Conservation (phyloP, 2,113 vertebrate species). For the Clupea harengus region DNA sequence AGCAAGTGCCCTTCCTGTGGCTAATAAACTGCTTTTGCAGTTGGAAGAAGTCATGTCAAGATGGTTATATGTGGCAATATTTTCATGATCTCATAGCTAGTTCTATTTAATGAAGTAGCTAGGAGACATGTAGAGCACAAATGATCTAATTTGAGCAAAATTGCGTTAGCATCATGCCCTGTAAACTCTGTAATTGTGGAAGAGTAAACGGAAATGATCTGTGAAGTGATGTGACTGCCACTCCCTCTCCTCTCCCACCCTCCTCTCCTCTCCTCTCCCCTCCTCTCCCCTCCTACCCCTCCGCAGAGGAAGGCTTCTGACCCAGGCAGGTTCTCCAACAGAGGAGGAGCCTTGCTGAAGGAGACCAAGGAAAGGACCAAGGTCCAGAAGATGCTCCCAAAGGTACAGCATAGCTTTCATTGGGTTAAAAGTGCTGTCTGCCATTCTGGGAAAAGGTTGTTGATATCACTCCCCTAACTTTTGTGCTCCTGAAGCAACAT, state of each 20-base stretch:
- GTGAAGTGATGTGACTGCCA: neutral
- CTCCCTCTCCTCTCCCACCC: neutral
- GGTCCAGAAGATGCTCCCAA: slow-evolving; percentile 64
- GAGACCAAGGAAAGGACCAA: slow-evolving; percentile 63
- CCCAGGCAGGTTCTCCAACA: slow-evolving; percentile 65
- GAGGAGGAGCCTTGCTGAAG: slow-evolving; percentile 66
- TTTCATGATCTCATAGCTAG: too few species aligned
- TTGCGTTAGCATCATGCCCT: too few species aligned
- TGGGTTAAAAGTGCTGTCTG: neutral
- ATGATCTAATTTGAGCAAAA: too few species aligned
- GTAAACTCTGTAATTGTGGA: too few species aligned
- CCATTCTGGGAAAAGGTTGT: too few species aligned
- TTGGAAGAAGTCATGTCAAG: too few species aligned
- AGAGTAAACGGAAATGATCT: neutral
- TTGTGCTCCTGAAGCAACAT: neutral
- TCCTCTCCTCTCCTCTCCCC: neutral
- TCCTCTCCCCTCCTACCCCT: neutral
- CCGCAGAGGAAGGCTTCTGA: slow-evolving; percentile 66
- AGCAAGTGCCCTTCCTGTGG: too few species aligned
- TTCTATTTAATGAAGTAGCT: too few species aligned
- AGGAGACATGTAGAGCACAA: too few species aligned
- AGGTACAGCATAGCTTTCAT: slow-evolving; percentile 44
- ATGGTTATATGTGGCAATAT: too few species aligned
- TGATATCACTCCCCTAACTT: neutral
- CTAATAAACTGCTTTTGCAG: too few species aligned